Base-by-base conservation (phyloP, 2,797 vertebrate species). In the Ctenochaetus hawaiiensis region DNA sequence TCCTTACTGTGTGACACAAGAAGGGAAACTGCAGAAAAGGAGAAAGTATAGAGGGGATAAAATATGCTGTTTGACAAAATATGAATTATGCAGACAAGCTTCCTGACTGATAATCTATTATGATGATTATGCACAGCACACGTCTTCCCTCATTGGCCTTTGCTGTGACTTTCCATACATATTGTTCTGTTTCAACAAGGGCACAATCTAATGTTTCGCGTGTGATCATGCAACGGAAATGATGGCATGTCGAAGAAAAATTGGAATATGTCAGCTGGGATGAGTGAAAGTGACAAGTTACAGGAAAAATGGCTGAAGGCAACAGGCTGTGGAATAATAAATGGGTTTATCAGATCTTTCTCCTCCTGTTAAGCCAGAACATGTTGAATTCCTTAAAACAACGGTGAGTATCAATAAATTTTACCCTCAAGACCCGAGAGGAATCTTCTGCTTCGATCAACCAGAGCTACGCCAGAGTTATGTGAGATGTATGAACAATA, bases 401-500 rank as follows among this genome's bases (percentile, higher is more conserved):
- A 77, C 67, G 61, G 54, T 26, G 34, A 78, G 65, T 75, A 73
- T 86, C 58, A 82, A 83, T 75, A 74, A 79, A 72, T 54, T 54
- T 69, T 61, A 75, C 64, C 37, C 57, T 72, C 56, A 9, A 71
- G 37, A 75, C 67, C 71, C n/a, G 22, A 20, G 75, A 49, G 72
- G 61, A 75, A 65, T 75, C 65, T 63, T 9, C 34, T 45, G 7
- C 47, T 76, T 34, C 73, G 82, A 87, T 75, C 81, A 52, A 68
- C 44, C 13, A 69, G 72, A 82, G 85, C 65, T 20, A 72, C 72
- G 57, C 51, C 41, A 8, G 81, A 72, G 80, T 83, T 82, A 88
- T 72, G 75, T 75, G 30, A 83, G 68, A 66, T 57, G 71, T 72
- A 73, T 69, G 78, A 86, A 89, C 78, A 86, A 83, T 73, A 51